Evolutionary conservation across 1,140 invertebrate species (phyloP).

Genomic region (Bombus affinis): DNA sequence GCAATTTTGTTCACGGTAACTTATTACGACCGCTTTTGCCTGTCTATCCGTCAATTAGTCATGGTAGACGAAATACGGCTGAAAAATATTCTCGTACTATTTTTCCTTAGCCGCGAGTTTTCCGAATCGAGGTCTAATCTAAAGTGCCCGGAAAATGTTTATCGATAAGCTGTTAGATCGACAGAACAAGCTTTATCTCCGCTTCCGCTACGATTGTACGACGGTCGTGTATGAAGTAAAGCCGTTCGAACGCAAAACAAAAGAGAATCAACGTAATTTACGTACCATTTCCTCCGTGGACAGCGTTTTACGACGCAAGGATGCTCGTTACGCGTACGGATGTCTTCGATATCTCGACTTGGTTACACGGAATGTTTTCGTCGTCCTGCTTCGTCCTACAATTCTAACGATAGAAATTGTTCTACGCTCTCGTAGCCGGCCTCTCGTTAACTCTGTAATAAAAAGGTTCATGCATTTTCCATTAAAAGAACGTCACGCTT

Average conservation of each 20-base stretch:
- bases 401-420: slow-evolving; percentile 53
- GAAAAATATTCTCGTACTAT: background rate
- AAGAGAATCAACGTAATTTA: slow-evolving; percentile 14
- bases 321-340: background rate
- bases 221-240: background rate
- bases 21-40: slow-evolving; percentile 27
- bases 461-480: slow-evolving; percentile 68
- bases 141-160: background rate
- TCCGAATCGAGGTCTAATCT: background rate
- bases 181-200: background rate
- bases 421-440: background rate
- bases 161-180: background rate
- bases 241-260: background rate
- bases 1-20: slow-evolving; percentile 20
- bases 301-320: background rate
- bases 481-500: slow-evolving; percentile 44
- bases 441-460: slow-evolving; percentile 59
- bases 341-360: background rate
- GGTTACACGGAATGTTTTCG: background rate
- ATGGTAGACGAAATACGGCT: background rate
- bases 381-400: background rate
- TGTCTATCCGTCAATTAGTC: slow-evolving; percentile 17
- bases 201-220: background rate
- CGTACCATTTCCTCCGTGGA: slow-evolving; percentile 31
- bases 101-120: background rate